Evolutionary conservation across 1,140 invertebrate species (phyloP).

Genomic region (Pantala flavescens): DNA sequence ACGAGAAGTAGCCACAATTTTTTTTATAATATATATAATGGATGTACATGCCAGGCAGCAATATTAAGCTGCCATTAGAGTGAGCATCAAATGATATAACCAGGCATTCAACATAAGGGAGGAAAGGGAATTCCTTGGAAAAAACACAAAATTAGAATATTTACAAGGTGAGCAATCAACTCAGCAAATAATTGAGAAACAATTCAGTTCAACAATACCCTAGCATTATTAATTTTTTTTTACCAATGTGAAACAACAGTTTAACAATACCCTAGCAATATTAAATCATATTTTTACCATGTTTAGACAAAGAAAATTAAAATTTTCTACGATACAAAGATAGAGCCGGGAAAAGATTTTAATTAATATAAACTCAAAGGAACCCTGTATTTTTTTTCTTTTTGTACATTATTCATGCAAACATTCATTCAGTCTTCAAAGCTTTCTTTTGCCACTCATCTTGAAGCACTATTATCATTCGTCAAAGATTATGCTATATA

Average conservation of each 20-base stretch:
- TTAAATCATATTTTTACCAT: too few species aligned
- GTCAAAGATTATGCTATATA: neutral
- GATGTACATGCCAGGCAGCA: neutral
- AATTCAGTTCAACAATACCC: neutral
- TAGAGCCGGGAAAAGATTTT: too few species aligned
- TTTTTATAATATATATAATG: neutral
- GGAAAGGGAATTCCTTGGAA: too few species aligned
- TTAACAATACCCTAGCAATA: neutral
- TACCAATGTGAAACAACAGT: neutral
- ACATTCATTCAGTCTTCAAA: neutral
- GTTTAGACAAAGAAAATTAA: too few species aligned
- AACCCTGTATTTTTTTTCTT: slow-evolving; percentile 4
- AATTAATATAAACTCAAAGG: neutral
- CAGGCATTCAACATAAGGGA: too few species aligned
- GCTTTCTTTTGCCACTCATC: neutral
- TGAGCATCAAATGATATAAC: too few species aligned
- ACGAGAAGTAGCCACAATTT: neutral
- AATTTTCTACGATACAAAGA: too few species aligned
- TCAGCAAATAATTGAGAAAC: neutral
- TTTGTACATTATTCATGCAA: neutral
- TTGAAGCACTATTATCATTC: neutral
- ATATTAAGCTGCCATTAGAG: neutral
- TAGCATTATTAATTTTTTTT: neutral
- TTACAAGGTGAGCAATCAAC: slow-evolving; percentile 6
- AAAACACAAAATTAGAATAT: neutral